These are phyloP conservation scores for Etheostoma spectabile DNA, from an alignment of 2,113 vertebrate species.

Conservation along the genomic window DNA sequence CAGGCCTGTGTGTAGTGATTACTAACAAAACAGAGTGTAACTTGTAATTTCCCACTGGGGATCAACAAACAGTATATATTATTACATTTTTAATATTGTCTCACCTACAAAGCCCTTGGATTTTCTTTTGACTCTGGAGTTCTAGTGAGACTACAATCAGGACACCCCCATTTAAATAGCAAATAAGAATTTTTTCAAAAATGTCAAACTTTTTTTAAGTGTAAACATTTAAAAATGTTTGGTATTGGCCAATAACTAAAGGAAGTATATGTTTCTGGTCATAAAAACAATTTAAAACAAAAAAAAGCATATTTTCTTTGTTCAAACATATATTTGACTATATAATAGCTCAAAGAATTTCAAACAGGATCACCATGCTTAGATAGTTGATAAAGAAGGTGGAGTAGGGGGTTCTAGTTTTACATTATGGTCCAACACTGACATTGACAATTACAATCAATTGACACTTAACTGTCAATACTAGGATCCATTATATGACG, in stretches of 20 bases:
- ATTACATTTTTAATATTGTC: neutral
- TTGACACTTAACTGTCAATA: neutral
- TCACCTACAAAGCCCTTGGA: constrained; percentile 4
- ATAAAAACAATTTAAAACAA: neutral
- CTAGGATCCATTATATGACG: neutral
- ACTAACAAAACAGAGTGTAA: too few species aligned
- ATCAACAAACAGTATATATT: too few species aligned
- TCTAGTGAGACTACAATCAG: neutral
- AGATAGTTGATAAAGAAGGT: neutral
- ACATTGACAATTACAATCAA: neutral
- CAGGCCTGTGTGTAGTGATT: too few species aligned
- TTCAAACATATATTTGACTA: too few species aligned
- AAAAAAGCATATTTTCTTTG: neutral
- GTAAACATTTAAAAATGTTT: neutral
- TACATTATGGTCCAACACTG: neutral
- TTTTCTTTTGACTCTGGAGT: neutral
- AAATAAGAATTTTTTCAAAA: too few species aligned
- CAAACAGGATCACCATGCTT: neutral
- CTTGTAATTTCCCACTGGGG: too few species aligned
- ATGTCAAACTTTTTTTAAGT: too few species aligned
- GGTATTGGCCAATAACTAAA: neutral
- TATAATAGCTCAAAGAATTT: too few species aligned
- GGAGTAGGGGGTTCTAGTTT: neutral
- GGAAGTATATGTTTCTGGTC: too few species aligned
- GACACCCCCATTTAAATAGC: too few species aligned